Percentiles rank a stretch among this genome's conserved stretches.
phyloP scores from a whole-genome alignment of 2,113 vertebrate species.

The Gymnorhina tibicen region DNA sequence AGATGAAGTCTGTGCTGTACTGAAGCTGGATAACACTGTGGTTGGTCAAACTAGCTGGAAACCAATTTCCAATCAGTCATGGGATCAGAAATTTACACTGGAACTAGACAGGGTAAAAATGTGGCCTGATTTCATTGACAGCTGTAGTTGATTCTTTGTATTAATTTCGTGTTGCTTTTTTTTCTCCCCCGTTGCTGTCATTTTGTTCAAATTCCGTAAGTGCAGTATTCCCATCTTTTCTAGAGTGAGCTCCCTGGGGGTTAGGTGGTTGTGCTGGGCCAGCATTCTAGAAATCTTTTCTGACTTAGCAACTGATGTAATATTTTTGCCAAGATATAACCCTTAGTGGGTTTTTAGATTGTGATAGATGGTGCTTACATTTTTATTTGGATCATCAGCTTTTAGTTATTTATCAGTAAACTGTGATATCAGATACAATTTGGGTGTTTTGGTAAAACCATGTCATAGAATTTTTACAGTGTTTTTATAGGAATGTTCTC shows the following conservation, averaged over 20 bases:
- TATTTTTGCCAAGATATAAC: neutral
- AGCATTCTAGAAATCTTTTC: neutral
- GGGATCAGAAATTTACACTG: slow-evolving; percentile 99
- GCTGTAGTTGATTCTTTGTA: neutral
- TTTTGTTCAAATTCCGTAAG: neutral
- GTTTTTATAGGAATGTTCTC: neutral
- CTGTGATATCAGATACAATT: neutral
- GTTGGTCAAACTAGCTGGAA: slow-evolving; percentile 97
- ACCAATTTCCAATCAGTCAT: slow-evolving; percentile 95
- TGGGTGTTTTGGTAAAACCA: neutral
- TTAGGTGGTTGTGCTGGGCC: neutral
- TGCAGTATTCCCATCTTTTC: neutral
- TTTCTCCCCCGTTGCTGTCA: neutral
- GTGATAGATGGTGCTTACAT: neutral
- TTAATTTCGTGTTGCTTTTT: neutral
- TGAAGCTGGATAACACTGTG: slow-evolving; percentile 99
- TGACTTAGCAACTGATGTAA: neutral
- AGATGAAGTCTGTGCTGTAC: slow-evolving; percentile 97
- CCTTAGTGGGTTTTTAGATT: neutral
- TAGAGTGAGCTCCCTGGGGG: neutral
- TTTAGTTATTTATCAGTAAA: neutral
- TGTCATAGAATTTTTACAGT: neutral
- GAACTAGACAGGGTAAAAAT: slow-evolving; percentile 95
- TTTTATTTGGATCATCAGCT: neutral
- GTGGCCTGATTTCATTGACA: neutral